Evolutionary conservation across 2,888 invertebrate species (phyloP).

Genomic region (Notodonta ziczac): DNA sequence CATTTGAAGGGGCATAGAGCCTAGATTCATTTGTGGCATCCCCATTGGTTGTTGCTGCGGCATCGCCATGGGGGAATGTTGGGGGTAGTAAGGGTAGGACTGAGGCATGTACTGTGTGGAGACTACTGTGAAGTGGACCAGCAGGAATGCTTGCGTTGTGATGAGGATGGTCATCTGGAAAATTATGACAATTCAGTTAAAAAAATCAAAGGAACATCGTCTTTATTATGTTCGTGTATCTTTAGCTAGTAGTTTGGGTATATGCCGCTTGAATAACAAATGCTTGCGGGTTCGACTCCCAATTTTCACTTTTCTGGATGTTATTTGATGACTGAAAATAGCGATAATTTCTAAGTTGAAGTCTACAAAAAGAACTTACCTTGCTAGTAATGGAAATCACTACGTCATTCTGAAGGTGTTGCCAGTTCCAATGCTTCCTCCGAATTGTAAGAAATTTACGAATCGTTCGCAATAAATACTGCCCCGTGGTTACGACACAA

Average conservation of each 20-base stretch:
- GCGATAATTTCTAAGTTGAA: no score
- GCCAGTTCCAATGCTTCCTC: conserved; percentile 2
- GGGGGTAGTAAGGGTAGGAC: conserved; percentile 11
- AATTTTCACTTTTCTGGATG: no score
- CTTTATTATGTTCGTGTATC: no score
- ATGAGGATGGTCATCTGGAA: conserved; percentile 25
- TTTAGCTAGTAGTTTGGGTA: no score
- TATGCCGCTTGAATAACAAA: no score
- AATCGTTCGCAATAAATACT: conserved; percentile 26
- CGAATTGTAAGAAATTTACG: conserved; percentile 21
- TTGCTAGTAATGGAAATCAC: not conserved
- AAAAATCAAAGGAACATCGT: no score
- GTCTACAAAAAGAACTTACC: conserved; percentile 2
- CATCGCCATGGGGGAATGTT: conserved; percentile 31
- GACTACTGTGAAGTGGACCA: conserved; percentile 16
- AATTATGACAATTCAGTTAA: not conserved
- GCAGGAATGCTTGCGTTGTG: conserved; percentile 6
- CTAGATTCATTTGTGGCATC: conserved; percentile 18
- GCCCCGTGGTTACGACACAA: conserved; percentile 35
- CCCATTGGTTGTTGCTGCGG: conserved; percentile 44
- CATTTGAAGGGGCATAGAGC: conserved; percentile 27
- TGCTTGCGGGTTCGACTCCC: no score
- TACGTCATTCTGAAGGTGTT: conserved; percentile 24
- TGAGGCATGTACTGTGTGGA: conserved; percentile 26
- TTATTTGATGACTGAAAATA: no score